phyloP scores from a whole-genome alignment of 2,113 vertebrate genomes.

The Seriola aureovittata region DNA sequence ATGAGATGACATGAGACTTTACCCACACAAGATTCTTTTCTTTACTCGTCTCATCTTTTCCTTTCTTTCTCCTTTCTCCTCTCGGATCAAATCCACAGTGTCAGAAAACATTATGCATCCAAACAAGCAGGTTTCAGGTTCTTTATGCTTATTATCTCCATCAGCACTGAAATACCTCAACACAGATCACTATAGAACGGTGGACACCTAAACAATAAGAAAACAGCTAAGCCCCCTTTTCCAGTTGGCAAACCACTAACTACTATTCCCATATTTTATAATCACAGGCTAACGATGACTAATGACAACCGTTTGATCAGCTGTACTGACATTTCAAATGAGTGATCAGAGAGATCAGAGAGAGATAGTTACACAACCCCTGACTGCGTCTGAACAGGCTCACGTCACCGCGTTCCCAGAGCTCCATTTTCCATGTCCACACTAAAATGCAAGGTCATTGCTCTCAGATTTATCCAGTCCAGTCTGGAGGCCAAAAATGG shows the following conservation, averaged over 20 bases:
- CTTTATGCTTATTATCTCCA: background rate
- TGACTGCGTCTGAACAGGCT: background rate
- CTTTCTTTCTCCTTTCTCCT: background rate
- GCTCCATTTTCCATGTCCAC: background rate
- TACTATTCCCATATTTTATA: too few species aligned
- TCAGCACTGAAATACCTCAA: background rate
- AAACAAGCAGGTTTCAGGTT: background rate
- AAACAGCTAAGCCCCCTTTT: background rate
- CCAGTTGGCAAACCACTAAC: background rate
- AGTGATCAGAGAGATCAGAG: background rate
- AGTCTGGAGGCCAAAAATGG: background rate
- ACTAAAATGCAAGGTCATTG: background rate
- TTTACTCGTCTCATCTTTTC: background rate
- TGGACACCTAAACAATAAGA: background rate
- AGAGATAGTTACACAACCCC: background rate
- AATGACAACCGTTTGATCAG: background rate
- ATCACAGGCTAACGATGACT: too few species aligned
- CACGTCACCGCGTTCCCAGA: background rate
- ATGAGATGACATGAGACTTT: slow-evolving; percentile 57
- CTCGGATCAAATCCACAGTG: background rate
- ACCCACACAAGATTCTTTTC: background rate
- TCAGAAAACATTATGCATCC: background rate
- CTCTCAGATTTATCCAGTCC: slow-evolving; percentile 2
- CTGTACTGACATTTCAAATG: background rate
- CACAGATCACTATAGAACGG: background rate